Base-by-base conservation (phyloP, 2,888 invertebrate genomes). In the Pammene fasciana region DNA sequence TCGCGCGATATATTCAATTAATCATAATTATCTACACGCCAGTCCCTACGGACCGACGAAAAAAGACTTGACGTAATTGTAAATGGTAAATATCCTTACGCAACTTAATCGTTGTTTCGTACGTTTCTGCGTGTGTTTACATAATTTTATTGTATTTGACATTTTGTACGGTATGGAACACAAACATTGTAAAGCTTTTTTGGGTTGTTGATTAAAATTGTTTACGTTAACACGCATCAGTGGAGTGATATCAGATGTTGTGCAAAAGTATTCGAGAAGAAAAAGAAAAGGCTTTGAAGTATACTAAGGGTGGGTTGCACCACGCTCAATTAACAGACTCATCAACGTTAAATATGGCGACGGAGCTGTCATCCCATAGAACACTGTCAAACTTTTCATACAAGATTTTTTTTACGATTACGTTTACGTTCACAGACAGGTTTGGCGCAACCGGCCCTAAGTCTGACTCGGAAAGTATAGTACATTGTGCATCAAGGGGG, bases 101-200 rank as follows among this genome's bases (percentile, higher is more conserved):
- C 65, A 48, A 46, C 48, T 36, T 46, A 56, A 65, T 36, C 56
- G 46, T 56, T 43, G 55, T 38, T 16, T 5, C 34, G 16, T 41
- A 62, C 16, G 41, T 10, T 41, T 56, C 46, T 55, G 34, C 16
- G 55, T 45, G 46, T 57, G 45, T 59, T 59, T 50, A 14, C 34
- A 52, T 16, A 52, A 43, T 34, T 66, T 59, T 50, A 66, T 43
- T 41, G n/a, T 57, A 50, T 66, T 57, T 50, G 66, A 26, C 26
- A 43, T 34, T 26, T 66, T 26, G 41, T 59, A 26, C 14, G 38
- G 38, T 45, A 5, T 16, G 13, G 34, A 66, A 26, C 16, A 13
- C 14, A 50, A 66, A 16, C n/a, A 18, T 16, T 36, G 46, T 26
- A 13, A 5, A 13, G 14, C 45, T 59, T n/a, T 13, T 14, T n/a